A percentile compares a stretch with the other conserved stretches of the same genome.
Evolutionary conservation across 2,888 invertebrate species (phyloP).

Genomic region (Chamaedrilus cognettii): DNA sequence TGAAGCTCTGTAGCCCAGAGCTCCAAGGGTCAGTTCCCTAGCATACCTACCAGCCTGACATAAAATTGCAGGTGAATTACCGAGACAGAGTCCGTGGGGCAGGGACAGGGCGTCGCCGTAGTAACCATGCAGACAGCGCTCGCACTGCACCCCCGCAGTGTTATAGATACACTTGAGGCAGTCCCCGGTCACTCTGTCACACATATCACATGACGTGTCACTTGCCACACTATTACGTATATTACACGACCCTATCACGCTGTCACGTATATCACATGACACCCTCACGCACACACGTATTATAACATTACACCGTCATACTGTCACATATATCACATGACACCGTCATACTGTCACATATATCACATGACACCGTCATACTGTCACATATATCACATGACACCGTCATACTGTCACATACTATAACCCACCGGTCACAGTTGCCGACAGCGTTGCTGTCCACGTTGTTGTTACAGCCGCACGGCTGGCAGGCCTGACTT

Average conservation of each 20-base stretch:
- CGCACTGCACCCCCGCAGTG: constrained; percentile 89
- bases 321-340: too few relatives aligned
- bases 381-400: too few relatives aligned
- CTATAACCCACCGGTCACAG: constrained; percentile 76
- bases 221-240: too few relatives aligned
- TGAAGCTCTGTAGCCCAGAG: too few relatives aligned
- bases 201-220: too few relatives aligned
- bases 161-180: constrained; percentile 97
- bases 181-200: constrained; percentile 79
- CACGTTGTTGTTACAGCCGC: constrained; percentile 66
- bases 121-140: constrained; percentile 87
- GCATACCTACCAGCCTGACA: too few relatives aligned
- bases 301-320: background rate
- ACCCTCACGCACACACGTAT: background rate
- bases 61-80: constrained; percentile 43
- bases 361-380: too few relatives aligned
- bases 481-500: constrained; percentile 58
- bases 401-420: too few relatives aligned
- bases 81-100: constrained; percentile 78
- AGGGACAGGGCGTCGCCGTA: constrained; percentile 91
- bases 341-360: too few relatives aligned
- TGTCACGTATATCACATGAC: too few relatives aligned
- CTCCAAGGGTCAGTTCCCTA: too few relatives aligned
- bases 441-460: constrained; percentile 94
- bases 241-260: too few relatives aligned